Evolutionary conservation across 2,888 invertebrate species (phyloP), one percentile per base, ranked within the genome.

Genomic region (Dynastes hyllus): DNA sequence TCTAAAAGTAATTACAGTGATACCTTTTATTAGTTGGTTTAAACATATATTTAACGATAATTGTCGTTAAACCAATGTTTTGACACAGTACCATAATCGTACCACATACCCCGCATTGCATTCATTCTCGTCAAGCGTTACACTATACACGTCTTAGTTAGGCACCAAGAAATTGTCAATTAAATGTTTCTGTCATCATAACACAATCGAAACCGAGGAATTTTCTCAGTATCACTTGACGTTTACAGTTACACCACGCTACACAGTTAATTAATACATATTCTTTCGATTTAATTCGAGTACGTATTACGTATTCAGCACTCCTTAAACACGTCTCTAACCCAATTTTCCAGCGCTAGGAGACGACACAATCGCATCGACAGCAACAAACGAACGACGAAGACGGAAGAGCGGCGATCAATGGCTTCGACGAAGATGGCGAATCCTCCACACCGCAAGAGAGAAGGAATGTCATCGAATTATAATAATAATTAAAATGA

Each of bases 401-500:
- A 63, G 55, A 71, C 37, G 27, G 27, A 5, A 37, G 40, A 40
- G 13, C 13, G 11, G 3, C 22, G 45, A 40, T 63, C 45, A 75
- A 75, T 75, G 50, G 40, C 50, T 45, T 45, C 61, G 61, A 61
- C 61, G 40, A 75, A 27, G 73, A 75, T 5, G 27, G 61, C 45
- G 27, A 58, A 61, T 16, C 63, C 73, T 65, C 27, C 58, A 58
- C 58, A 27, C 66, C 53, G 71, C 78, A 67, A 53, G 53, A 45
- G 58, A 65, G 78, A 80, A 80, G 73, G 80, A 80, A 80, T 78
- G 80, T 80, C 80, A 77, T 80, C 80, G 77, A 80, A 80, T 78
- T 78, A 80, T 78, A 73, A 75, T 76, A 76, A 80, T 76, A 80
- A 80, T 80, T 80, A 80, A 78, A 75, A 73, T 66, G 78, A 78